These are phyloP conservation scores for Epirrhoe tristata DNA, from an alignment of 2,888 invertebrate species.

Conservation along the genomic window DNA sequence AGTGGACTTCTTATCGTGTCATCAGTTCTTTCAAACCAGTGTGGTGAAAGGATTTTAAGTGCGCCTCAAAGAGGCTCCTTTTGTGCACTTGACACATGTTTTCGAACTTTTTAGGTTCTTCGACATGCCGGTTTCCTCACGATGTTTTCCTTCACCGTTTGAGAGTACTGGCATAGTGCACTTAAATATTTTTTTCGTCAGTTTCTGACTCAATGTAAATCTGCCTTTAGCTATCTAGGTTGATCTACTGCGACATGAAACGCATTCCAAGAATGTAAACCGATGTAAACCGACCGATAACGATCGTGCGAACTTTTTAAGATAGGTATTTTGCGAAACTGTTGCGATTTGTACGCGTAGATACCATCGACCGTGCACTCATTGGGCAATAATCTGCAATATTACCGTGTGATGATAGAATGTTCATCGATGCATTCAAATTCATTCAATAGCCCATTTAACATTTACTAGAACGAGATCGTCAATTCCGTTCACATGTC, in stretches of 20 bases:
- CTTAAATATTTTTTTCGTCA: no score
- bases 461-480: not conserved
- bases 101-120: no score
- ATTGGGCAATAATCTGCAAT: constrained; percentile 11
- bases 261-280: constrained; percentile 16
- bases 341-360: constrained; percentile 8
- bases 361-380: not conserved
- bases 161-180: no score
- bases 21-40: no score
- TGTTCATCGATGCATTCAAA: constrained; percentile 7
- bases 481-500: not conserved
- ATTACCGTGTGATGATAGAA: constrained; percentile 1
- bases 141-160: no score
- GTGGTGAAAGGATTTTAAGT: no score
- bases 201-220: no score
- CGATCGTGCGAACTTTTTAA: constrained; percentile 14
- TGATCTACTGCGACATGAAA: constrained; percentile 16
- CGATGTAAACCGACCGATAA: constrained; percentile 14
- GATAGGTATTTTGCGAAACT: constrained; percentile 15
- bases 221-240: constrained; percentile 10
- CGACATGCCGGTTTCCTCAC: no score
- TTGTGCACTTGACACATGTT: no score
- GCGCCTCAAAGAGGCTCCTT: no score
- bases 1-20: no score
- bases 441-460: not conserved